Base-by-base conservation (phyloP, 2,888 invertebrate genomes). In the Pollenia amentaria region DNA sequence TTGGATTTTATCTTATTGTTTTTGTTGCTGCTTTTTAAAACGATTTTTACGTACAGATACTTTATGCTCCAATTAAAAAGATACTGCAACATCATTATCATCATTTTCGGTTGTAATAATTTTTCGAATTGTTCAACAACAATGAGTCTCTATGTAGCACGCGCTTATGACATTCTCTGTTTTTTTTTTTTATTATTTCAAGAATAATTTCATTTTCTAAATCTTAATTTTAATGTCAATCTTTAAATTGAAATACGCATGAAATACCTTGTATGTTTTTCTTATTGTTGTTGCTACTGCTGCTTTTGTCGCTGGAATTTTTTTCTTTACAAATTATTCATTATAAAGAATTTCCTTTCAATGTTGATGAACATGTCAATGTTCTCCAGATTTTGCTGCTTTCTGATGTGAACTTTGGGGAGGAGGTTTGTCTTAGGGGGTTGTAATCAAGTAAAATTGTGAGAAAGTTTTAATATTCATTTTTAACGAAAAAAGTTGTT, bases 41-140 rank as follows among this genome's bases (percentile, higher is more conserved):
- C 53, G 11, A 29, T 44, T 76, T 51, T 75, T n/a, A 38, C 44
- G 72, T 55, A 51, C 57, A 60, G 51, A 69, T n/a, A 77, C 11
- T 65, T 42, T 57, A 44, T 84, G 78, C 48, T 84, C 73, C 72
- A 84, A 78, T 78, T 84, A 84, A 79, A 29, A 70, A 72, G 21
- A 48, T 48, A 55, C 53, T 29, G 9, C 51, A 40, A 60, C 40
- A 48, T 21, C 42, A 64, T 48, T n/a, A 21, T 65, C 48, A 38
- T 60, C 16, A n/a, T 18, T 73, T 57, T 38, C 12, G 40, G 48
- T 6, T 62, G 40, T 16, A 62, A 51, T 51, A 75, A 46, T 42
- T 73, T 73, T 57, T 16, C 29, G 21, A 70, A 70, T n/a, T 70
- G 21, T 38, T 8, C 65, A 2, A 11, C 21, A 29, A 40, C 62